Evolutionary conservation across 2,797 vertebrate genomes (phyloP).

Genomic region (Syngnathus rostellatus): DNA sequence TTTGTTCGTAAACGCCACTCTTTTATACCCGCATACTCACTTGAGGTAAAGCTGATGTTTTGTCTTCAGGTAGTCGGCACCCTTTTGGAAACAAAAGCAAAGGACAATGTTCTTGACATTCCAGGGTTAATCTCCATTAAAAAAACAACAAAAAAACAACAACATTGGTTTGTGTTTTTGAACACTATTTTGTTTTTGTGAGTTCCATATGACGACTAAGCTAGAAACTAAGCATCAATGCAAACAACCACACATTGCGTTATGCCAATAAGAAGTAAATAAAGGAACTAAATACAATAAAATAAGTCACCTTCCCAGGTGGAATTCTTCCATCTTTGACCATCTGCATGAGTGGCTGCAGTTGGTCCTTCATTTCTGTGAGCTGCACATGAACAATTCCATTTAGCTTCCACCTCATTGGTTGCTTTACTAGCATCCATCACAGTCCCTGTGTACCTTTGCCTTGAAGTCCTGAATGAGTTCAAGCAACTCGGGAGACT

Average conservation of each 20-base stretch:
- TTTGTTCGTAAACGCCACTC: too few relatives aligned
- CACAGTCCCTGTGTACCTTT: constrained; percentile 60
- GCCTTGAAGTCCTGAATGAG: constrained; percentile 87
- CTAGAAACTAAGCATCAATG: too few relatives aligned
- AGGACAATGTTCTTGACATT: not conserved
- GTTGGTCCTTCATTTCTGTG: constrained; percentile 78
- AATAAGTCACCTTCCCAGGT: constrained; percentile 68
- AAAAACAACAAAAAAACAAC: too few relatives aligned
- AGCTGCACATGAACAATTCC: constrained; percentile 53
- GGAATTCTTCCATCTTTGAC: constrained; percentile 74
- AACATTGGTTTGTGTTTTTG: too few relatives aligned
- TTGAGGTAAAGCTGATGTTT: constrained; percentile 92
- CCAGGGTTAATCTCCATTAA: too few relatives aligned
- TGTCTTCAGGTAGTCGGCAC: constrained; percentile 75
- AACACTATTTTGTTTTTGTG: too few relatives aligned
- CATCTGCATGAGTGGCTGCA: constrained; percentile 82
- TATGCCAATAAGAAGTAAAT: too few relatives aligned
- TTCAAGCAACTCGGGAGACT: constrained; percentile 90
- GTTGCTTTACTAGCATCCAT: not conserved
- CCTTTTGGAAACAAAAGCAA: constrained; percentile 51
- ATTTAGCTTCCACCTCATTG: not conserved
- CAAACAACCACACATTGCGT: not conserved
- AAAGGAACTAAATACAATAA: not conserved
- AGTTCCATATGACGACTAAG: too few relatives aligned
- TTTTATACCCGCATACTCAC: constrained; percentile 48